Evolutionary conservation across 2,888 invertebrate genomes (phyloP).

Genomic region (Xanthorhoe spadicearia): DNA sequence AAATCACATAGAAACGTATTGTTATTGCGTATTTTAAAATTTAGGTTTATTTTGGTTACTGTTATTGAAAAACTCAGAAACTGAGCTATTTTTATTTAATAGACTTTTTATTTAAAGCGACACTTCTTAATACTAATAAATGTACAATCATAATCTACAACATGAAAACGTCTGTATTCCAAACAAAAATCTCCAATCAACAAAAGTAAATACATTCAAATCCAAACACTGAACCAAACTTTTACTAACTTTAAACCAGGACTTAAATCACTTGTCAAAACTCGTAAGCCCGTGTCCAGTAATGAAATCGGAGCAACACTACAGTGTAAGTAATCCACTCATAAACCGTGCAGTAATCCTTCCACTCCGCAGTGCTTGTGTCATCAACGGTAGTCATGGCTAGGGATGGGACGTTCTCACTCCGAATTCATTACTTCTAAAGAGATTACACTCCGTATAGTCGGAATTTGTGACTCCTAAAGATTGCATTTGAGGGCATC

Average conservation of each 20-base stretch:
- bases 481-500: too few species aligned
- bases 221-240: background rate
- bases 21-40: too few species aligned
- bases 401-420: conserved; percentile 24
- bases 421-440: background rate
- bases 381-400: conserved; percentile 74
- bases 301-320: conserved; percentile 69
- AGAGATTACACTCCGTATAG: background rate
- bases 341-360: conserved; percentile 81
- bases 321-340: conserved; percentile 79
- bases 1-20: too few species aligned
- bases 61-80: background rate
- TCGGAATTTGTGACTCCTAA: too few species aligned
- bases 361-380: conserved; percentile 75
- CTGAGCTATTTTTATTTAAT: background rate
- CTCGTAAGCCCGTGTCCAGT: conserved; percentile 46
- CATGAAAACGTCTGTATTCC: too few species aligned
- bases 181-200: background rate
- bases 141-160: too few species aligned
- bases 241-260: conserved; percentile 14
- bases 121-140: too few species aligned
- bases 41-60: too few species aligned
- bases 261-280: conserved; percentile 41
- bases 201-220: background rate
- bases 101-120: background rate